Percentiles rank a stretch among this genome's conserved stretches.
Evolutionary conservation across 2,113 vertebrate species (phyloP).

Genomic region (Equus przewalskii): DNA sequence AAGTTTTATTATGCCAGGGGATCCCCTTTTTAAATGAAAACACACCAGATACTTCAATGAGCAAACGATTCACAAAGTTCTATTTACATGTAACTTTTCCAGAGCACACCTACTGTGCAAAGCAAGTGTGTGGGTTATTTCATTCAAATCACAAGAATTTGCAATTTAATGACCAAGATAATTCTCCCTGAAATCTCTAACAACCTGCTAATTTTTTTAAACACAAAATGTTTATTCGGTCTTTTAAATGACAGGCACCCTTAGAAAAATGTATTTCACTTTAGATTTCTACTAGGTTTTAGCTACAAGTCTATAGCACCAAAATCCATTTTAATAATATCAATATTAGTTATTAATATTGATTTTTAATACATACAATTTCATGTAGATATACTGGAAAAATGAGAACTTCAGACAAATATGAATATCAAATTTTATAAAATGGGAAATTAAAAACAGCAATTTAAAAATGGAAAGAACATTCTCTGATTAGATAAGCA

Average conservation of each 20-base stretch:
- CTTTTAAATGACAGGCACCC: slow-evolving; percentile 76
- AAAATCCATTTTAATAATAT: slow-evolving; percentile 62
- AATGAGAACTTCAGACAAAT: slow-evolving; percentile 58
- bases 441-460: slow-evolving; percentile 65
- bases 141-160: slow-evolving; percentile 57
- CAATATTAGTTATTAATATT: slow-evolving; percentile 1
- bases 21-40: slow-evolving; percentile 51
- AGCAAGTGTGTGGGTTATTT: not conserved
- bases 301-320: slow-evolving; percentile 77
- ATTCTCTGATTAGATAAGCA: slow-evolving; percentile 69
- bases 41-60: not conserved
- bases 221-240: slow-evolving; percentile 75
- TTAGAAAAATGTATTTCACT: slow-evolving; percentile 70
- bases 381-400: slow-evolving; percentile 22
- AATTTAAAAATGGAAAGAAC: slow-evolving; percentile 68
- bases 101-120: not conserved
- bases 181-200: slow-evolving; percentile 67
- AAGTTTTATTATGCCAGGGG: slow-evolving; percentile 35
- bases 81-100: slow-evolving; percentile 62
- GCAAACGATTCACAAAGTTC: slow-evolving; percentile 53
- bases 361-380: slow-evolving; percentile 32
- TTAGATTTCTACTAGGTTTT: slow-evolving; percentile 70
- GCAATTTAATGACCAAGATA: slow-evolving; percentile 57
- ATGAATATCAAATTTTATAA: slow-evolving; percentile 65
- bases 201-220: slow-evolving; percentile 38